phyloP scores from a whole-genome alignment of 2,113 vertebrate genomes.

The Rhegmatorhina hoffmannsi region DNA sequence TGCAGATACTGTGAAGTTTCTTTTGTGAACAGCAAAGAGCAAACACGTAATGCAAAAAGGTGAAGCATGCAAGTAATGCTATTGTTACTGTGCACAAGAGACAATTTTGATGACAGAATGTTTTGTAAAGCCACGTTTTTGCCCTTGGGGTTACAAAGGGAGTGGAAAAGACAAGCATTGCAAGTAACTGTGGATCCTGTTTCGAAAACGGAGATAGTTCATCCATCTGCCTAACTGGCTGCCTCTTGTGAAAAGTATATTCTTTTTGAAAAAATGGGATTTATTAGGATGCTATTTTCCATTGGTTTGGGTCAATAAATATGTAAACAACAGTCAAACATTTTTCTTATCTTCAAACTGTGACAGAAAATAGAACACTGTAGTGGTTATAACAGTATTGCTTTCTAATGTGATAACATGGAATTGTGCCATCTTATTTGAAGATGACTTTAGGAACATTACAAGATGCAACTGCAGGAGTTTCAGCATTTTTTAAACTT shows the following conservation, averaged over 20 bases:
- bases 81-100: background rate
- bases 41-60: background rate
- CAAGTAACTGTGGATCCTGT: background rate
- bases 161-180: background rate
- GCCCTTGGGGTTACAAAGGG: background rate
- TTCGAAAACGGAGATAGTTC: background rate
- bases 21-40: background rate
- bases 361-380: background rate
- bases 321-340: background rate
- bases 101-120: background rate
- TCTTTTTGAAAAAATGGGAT: background rate
- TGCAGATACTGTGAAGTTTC: background rate
- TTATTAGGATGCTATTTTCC: background rate
- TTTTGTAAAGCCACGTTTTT: background rate
- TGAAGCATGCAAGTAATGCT: background rate
- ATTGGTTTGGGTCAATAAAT: background rate
- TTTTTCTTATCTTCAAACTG: background rate
- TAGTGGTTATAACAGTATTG: background rate
- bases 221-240: background rate
- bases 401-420: background rate
- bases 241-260: background rate
- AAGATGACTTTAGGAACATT: background rate
- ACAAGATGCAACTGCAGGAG: background rate
- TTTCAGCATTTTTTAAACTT: background rate
- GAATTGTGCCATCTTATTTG: background rate